Evolutionary conservation across 92 coral and sea anemone genomes (phyloP).

Genomic region (Porites cylindrica): DNA sequence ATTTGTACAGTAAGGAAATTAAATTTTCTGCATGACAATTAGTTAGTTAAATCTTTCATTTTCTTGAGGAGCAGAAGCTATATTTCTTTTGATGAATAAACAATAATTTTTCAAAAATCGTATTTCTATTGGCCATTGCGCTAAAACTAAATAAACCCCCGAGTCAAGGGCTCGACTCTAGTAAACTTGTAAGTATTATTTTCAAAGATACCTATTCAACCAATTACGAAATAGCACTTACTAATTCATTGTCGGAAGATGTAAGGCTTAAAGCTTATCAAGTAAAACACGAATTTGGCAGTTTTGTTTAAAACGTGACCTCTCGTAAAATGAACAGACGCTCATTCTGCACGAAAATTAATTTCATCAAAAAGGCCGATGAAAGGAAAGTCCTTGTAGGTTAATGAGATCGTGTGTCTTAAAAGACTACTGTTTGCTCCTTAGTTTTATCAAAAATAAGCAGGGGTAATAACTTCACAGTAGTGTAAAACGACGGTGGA

Average conservation of each 20-base stretch:
- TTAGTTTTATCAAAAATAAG: not conserved
- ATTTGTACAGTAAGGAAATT: slow-evolving; percentile 8
- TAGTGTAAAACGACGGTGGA: not conserved
- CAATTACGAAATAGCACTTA: slow-evolving; percentile 11
- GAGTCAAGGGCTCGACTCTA: not conserved
- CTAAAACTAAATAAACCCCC: not conserved
- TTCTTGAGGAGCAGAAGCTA: not conserved
- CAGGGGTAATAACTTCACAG: not conserved
- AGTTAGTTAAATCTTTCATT: not conserved
- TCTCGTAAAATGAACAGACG: not conserved
- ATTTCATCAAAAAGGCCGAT: not conserved
- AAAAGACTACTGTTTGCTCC: not conserved
- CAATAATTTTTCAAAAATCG: not conserved
- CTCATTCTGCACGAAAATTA: not conserved
- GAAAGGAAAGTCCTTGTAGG: not conserved
- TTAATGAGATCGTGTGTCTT: not conserved
- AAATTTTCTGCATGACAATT: slow-evolving; percentile 16
- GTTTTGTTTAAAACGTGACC: not conserved
- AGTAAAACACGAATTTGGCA: not conserved
- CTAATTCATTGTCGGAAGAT: slow-evolving; percentile 10
- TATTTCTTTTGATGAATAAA: not conserved
- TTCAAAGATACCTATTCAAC: slow-evolving; percentile 14
- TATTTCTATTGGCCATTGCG: slow-evolving; percentile 8
- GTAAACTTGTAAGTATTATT: not conserved
- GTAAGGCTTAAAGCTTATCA: not conserved